Percentiles rank a stretch among this genome's conserved stretches.
Conservation (phyloP, 2,797 vertebrate genomes). For the Urophycis tenuis region DNA sequence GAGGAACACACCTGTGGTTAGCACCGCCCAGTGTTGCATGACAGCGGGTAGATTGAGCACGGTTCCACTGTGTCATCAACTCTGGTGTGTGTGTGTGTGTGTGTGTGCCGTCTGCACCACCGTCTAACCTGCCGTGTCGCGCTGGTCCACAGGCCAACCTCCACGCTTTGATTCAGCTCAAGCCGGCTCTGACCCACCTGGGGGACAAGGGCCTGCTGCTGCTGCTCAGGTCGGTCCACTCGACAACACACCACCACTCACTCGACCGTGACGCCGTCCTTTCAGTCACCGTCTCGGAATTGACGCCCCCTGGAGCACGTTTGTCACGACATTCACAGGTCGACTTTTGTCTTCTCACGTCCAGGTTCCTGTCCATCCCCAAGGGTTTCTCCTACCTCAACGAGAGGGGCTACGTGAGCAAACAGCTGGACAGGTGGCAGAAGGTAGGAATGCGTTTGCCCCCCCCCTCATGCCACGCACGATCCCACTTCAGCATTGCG, state of each 20-base stretch:
- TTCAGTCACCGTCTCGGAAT: not conserved
- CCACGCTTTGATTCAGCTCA: conserved; percentile 96
- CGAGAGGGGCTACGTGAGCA: conserved; percentile 93
- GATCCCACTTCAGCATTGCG: not conserved
- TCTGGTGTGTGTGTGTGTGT: not conserved
- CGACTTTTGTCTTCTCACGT: conserved; percentile 31
- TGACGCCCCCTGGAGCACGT: not conserved
- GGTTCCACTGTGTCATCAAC: conserved; percentile 5
- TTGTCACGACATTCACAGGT: not conserved
- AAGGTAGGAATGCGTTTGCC: conserved; percentile 72
- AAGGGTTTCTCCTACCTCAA: conserved; percentile 99
- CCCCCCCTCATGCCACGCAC: not conserved
- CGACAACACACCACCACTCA: not conserved
- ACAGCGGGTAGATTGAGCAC: not conserved
- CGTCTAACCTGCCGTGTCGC: conserved; percentile 24
- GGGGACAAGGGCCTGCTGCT: conserved; percentile 96
- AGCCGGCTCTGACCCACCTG: conserved; percentile 94
- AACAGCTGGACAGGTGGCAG: conserved; percentile 98
- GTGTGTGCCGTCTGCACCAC: conserved; percentile 9
- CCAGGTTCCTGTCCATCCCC: conserved; percentile 95
- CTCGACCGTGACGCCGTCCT: not conserved
- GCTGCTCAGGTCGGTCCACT: conserved; percentile 79
- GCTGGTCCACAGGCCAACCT: conserved; percentile 83
- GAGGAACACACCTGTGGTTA: too few species aligned
- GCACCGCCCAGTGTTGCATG: not conserved